These are phyloP conservation scores for Limnodromus scolopaceus DNA, from an alignment of 2,797 vertebrate species.

Conservation along the genomic window DNA sequence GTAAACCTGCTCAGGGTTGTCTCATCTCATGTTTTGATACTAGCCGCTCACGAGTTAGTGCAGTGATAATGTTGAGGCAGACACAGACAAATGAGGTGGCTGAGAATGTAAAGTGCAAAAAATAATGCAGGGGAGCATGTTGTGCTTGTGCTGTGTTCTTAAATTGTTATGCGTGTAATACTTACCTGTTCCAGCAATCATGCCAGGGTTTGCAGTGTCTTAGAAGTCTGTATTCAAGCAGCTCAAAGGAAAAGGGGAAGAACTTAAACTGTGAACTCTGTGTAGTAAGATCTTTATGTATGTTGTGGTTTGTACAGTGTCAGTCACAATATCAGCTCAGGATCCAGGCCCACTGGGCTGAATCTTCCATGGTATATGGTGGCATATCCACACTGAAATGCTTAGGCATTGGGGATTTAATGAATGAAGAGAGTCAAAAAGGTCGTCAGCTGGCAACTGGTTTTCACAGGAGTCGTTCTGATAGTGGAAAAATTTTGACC, in stretches of 20 bases:
- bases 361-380: not conserved
- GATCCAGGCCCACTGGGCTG: not conserved
- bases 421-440: not conserved
- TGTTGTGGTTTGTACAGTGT: not conserved
- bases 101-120: not conserved
- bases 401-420: not conserved
- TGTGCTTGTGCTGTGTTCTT: not conserved
- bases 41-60: not conserved
- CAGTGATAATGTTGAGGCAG: not conserved
- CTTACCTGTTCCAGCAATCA: not conserved
- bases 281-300: not conserved
- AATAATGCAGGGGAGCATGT: not conserved
- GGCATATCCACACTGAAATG: not conserved
- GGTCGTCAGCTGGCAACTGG: not conserved
- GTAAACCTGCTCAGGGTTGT: rapidly evolving
- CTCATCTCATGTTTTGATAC: not conserved
- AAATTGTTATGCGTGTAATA: not conserved
- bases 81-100: not conserved
- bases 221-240: rapidly evolving
- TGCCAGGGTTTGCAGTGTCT: rapidly evolving
- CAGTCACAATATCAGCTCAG: not conserved
- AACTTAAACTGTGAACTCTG: not conserved
- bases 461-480: not conserved
- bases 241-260: not conserved
- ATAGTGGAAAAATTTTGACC: not conserved